These are phyloP conservation scores for Drosophila kanapiae DNA, from an alignment of 1,140 invertebrate species.

Conservation along the genomic window DNA sequence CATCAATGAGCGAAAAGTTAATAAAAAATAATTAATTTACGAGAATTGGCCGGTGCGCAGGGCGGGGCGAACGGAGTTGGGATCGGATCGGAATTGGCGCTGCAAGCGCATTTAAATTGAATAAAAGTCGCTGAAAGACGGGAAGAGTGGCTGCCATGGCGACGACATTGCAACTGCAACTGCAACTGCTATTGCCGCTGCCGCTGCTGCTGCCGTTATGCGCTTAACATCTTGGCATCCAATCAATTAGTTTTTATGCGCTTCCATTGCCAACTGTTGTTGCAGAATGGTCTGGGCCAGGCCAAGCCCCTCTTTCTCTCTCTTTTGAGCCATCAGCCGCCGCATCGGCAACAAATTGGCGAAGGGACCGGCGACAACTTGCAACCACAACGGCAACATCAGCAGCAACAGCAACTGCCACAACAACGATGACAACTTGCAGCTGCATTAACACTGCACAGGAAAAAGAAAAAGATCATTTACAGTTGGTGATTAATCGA, in stretches of 20 bases:
- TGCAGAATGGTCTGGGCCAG: conserved; percentile 49
- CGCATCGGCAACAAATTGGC: conserved; percentile 78
- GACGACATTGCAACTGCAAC: conserved; percentile 54
- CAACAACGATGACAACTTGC: conserved; percentile 50
- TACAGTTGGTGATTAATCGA: conserved; percentile 14
- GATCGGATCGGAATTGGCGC: conserved; percentile 54
- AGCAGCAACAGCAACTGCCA: conserved; percentile 43
- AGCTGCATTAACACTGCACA: conserved; percentile 49
- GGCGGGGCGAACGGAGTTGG: conserved; percentile 48
- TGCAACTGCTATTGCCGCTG: conserved; percentile 43
- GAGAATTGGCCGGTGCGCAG: conserved; percentile 41
- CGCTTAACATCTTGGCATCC: conserved; percentile 82
- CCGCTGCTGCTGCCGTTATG: conserved; percentile 68
- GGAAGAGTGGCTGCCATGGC: conserved; percentile 41
- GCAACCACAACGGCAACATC: conserved; percentile 46
- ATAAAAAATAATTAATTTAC: conserved; percentile 84
- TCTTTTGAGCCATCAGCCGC: conserved; percentile 37
- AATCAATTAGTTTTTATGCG: conserved; percentile 81
- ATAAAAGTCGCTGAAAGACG: conserved; percentile 73
- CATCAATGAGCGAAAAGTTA: conserved; percentile 82
- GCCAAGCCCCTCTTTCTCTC: conserved; percentile 66
- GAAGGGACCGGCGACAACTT: conserved; percentile 69
- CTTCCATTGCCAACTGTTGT: conserved; percentile 71
- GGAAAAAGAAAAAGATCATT: conserved; percentile 25
- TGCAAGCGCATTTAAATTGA: conserved; percentile 82